Conservation (phyloP, 1,140 invertebrate species). For the Andricus grossulariae region DNA sequence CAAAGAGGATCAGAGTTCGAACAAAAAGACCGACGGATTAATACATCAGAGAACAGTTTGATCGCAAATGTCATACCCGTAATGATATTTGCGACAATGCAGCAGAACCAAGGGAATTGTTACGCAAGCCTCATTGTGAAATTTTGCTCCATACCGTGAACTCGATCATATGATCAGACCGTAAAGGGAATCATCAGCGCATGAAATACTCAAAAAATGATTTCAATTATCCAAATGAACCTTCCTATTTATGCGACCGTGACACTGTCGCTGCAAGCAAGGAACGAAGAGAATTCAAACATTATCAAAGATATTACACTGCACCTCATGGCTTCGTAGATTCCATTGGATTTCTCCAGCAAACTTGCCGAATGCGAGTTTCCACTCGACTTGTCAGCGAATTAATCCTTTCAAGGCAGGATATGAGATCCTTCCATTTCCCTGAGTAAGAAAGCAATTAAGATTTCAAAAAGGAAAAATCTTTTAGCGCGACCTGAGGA, state of each 20-base stretch:
- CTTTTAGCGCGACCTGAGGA: constrained; percentile 6
- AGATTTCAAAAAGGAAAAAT: constrained; percentile 28
- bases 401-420: constrained; percentile 58
- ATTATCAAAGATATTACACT: constrained; percentile 57
- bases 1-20: background rate
- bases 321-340: background rate
- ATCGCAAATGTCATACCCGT: constrained; percentile 58
- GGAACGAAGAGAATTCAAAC: constrained; percentile 51
- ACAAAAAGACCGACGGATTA: background rate
- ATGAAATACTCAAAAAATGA: constrained; percentile 68
- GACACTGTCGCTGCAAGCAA: constrained; percentile 29
- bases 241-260: constrained; percentile 45
- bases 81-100: constrained; percentile 65
- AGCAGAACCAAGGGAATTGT: constrained; percentile 60
- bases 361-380: constrained; percentile 61
- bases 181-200: constrained; percentile 60
- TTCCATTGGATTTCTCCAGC: constrained; percentile 46
- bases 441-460: constrained; percentile 24
- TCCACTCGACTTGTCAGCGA: constrained; percentile 62
- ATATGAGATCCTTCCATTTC: constrained; percentile 42
- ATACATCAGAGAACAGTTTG: constrained; percentile 1
- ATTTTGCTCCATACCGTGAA: constrained; percentile 58
- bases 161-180: constrained; percentile 59
- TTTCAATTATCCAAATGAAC: constrained; percentile 72
- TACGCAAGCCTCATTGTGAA: constrained; percentile 57